Evolutionary conservation across 2,888 invertebrate species (phyloP).

Genomic region (Drosophila nr. perissopoda): DNA sequence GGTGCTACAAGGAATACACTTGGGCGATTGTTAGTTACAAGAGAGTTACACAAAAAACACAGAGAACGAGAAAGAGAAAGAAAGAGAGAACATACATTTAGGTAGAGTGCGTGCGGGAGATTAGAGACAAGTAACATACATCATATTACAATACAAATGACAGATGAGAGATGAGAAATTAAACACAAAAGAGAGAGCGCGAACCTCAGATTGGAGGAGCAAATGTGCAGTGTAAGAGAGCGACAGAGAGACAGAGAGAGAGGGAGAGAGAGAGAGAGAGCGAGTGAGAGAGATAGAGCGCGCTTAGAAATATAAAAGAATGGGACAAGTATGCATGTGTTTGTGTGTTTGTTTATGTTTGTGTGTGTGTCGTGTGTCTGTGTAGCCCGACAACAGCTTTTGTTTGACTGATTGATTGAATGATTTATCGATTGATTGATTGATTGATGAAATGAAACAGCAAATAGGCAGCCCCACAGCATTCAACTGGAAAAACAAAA

Average conservation of each 20-base stretch:
- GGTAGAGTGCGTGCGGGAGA: constrained; percentile 14
- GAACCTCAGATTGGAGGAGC: constrained; percentile 13
- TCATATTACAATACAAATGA: constrained; percentile 37
- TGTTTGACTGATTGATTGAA: constrained; percentile 38
- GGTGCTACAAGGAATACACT: constrained; percentile 20
- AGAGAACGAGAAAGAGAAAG: constrained; percentile 18
- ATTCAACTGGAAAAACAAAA: constrained; percentile 8
- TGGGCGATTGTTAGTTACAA: constrained; percentile 53
- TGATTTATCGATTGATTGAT: constrained; percentile 35
- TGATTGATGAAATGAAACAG: constrained; percentile 50
- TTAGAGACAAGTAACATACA: constrained; percentile 42
- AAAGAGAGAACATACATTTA: constrained; percentile 1
- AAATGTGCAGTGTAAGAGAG: constrained; percentile 48
- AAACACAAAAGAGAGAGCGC: constrained; percentile 7
- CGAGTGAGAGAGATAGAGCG: not conserved
- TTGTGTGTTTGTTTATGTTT: constrained; percentile 14
- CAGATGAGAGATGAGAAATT: constrained; percentile 8
- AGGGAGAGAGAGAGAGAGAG: constrained; percentile 2
- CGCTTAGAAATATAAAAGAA: constrained; percentile 15
- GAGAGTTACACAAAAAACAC: constrained; percentile 19
- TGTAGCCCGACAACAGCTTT: constrained; percentile 46
- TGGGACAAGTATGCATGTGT: constrained; percentile 15
- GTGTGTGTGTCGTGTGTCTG: constrained; percentile 21
- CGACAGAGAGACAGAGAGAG: constrained; percentile 23
- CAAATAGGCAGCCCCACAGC: constrained; percentile 64